Evolutionary conservation across 2,888 invertebrate genomes (phyloP).

Genomic region (Acrobasis suavella): DNA sequence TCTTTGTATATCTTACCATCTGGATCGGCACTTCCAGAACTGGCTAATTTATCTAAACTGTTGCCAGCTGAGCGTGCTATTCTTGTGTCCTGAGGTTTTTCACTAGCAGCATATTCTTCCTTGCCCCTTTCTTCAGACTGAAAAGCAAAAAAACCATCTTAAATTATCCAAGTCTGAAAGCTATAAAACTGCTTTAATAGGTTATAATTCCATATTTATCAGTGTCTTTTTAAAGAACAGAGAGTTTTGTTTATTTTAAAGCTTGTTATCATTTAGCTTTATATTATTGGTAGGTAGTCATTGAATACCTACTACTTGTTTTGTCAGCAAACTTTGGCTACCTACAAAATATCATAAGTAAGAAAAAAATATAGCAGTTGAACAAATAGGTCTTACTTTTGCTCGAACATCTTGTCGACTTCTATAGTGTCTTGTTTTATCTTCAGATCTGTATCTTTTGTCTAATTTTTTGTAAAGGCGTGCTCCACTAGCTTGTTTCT

Average conservation of each 20-base stretch:
- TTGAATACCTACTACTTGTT: too few relatives aligned
- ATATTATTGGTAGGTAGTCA: too few relatives aligned
- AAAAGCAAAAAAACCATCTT: conserved; percentile 21
- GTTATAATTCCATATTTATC: too few relatives aligned
- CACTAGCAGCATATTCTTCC: conserved; percentile 82
- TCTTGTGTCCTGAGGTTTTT: conserved; percentile 75
- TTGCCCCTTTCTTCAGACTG: conserved; percentile 89
- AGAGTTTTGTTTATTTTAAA: too few relatives aligned
- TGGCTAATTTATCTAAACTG: conserved; percentile 85
- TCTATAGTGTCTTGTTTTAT: conserved; percentile 85
- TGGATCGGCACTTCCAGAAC: conserved; percentile 85
- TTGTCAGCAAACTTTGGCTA: too few relatives aligned
- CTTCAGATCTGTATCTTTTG: conserved; percentile 90
- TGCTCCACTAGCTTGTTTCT: conserved; percentile 72
- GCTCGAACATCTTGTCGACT: conserved; percentile 89
- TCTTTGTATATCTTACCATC: conserved; percentile 56
- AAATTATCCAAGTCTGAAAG: background rate
- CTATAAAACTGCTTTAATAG: too few relatives aligned
- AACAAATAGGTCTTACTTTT: conserved; percentile 77
- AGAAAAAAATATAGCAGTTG: too few relatives aligned
- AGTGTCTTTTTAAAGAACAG: too few relatives aligned
- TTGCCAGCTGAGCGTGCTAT: conserved; percentile 88
- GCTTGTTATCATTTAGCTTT: too few relatives aligned
- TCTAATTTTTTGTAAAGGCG: conserved; percentile 89
- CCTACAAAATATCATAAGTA: too few relatives aligned